Conservation (phyloP, 1,140 invertebrate genomes). For the Acyrthosiphon pisum region DNA sequence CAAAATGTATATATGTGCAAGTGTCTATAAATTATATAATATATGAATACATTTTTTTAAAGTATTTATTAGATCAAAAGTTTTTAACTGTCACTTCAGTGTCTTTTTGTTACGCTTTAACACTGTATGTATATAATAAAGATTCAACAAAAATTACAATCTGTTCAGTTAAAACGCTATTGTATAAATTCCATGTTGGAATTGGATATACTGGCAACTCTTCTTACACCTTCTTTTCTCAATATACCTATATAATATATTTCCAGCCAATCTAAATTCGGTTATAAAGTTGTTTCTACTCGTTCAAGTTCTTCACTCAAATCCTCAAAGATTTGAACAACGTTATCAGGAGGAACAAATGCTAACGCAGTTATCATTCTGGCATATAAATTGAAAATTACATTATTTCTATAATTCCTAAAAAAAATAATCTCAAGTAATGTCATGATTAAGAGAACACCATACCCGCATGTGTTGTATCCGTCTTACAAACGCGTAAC, state of each 20-base stretch:
- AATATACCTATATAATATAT: constrained; percentile 18
- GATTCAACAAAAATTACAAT: not conserved
- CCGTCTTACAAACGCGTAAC: too few relatives aligned
- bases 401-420: not conserved
- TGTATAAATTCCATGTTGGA: constrained; percentile 1
- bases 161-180: not conserved
- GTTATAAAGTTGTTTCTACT: not conserved
- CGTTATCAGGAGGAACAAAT: not conserved
- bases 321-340: not conserved
- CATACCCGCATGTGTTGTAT: too few relatives aligned
- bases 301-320: not conserved
- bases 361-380: not conserved
- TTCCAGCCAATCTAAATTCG: constrained; percentile 23
- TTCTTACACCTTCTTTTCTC: not conserved
- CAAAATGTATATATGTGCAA: too few relatives aligned
- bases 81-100: too few relatives aligned
- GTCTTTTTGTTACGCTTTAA: too few relatives aligned
- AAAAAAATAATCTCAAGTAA: not conserved
- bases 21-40: too few relatives aligned
- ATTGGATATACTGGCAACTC: not conserved
- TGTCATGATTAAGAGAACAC: too few relatives aligned
- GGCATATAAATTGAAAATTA: not conserved
- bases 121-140: too few relatives aligned
- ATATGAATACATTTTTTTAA: too few relatives aligned
- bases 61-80: too few relatives aligned